Percentiles rank a stretch among this genome's conserved stretches.
These are phyloP conservation scores for Pandion haliaetus DNA, from an alignment of 2,113 vertebrate species.

Conservation along the genomic window DNA sequence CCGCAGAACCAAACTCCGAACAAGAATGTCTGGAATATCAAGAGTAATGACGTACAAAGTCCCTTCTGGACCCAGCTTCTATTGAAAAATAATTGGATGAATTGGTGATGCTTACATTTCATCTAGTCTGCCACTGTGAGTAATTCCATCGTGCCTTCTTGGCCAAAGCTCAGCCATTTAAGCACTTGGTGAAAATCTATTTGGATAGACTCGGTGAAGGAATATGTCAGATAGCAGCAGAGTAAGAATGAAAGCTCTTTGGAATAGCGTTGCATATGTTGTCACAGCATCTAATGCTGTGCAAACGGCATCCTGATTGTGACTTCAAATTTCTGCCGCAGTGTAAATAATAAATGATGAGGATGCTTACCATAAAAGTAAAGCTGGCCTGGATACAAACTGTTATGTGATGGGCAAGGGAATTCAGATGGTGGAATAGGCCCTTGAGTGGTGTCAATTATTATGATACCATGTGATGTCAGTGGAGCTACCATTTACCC, in stretches of 20 bases:
- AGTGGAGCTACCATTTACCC: neutral
- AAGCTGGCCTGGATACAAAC: neutral
- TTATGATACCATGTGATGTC: neutral
- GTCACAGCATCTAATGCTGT: neutral
- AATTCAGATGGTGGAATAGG: neutral
- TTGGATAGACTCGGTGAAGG: neutral
- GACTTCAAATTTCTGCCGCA: neutral
- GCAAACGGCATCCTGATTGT: neutral
- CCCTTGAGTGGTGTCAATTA: neutral
- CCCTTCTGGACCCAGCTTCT: slow-evolving; percentile 27
- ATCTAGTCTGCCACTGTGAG: slow-evolving; percentile 40
- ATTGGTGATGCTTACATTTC: slow-evolving; percentile 57
- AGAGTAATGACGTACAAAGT: slow-evolving; percentile 44
- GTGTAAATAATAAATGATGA: neutral
- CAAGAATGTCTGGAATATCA: slow-evolving; percentile 50
- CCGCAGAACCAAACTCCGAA: slow-evolving; percentile 20
- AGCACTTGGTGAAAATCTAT: slow-evolving; percentile 16
- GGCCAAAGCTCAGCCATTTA: slow-evolving; percentile 22
- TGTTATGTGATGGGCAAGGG: neutral
- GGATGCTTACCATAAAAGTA: neutral
- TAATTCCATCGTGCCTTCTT: slow-evolving; percentile 19
- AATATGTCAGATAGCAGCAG: neutral
- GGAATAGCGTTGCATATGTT: neutral
- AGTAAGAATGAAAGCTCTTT: neutral
- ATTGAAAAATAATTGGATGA: slow-evolving; percentile 61